Conservation (phyloP, 1,140 invertebrate species). For the Acromyrmex echinatior region DNA sequence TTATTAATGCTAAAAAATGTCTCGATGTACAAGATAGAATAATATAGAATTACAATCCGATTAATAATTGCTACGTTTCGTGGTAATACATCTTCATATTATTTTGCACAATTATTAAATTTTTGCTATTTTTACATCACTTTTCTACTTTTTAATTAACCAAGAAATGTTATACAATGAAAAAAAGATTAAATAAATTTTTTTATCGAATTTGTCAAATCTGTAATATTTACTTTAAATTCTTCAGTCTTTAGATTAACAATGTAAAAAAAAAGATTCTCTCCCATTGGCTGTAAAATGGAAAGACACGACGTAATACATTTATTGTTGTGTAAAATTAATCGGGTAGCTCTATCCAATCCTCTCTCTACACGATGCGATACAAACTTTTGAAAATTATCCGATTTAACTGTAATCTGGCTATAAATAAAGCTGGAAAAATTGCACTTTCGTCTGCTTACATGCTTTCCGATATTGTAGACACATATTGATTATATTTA, state of each 20-base stretch:
- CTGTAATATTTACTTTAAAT: background rate
- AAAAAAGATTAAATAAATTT: background rate
- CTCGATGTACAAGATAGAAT: background rate
- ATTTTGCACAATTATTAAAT: background rate
- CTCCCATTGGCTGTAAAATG: background rate
- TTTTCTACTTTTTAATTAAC: background rate
- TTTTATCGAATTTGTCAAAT: background rate
- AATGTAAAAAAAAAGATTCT: conserved; percentile 6
- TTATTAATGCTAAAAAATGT: background rate
- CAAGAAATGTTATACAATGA: background rate
- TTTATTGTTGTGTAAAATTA: conserved; percentile 37
- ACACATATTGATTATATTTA: conserved; percentile 34
- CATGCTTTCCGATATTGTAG: conserved; percentile 24
- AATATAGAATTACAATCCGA: background rate
- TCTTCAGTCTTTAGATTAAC: background rate
- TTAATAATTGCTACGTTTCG: background rate
- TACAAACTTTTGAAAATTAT: conserved; percentile 37
- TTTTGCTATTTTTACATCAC: background rate
- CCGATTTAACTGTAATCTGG: conserved; percentile 45
- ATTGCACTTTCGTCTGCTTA: conserved; percentile 35
- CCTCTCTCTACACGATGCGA: conserved; percentile 1
- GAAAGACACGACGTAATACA: background rate
- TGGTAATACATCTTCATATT: background rate
- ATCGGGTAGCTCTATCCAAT: conserved; percentile 16
- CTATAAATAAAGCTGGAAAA: conserved; percentile 23